These are phyloP conservation scores for Strongylocentrotus purpuratus DNA, from an alignment of 35 echinoderm and acorn worm species.

Conservation along the genomic window DNA sequence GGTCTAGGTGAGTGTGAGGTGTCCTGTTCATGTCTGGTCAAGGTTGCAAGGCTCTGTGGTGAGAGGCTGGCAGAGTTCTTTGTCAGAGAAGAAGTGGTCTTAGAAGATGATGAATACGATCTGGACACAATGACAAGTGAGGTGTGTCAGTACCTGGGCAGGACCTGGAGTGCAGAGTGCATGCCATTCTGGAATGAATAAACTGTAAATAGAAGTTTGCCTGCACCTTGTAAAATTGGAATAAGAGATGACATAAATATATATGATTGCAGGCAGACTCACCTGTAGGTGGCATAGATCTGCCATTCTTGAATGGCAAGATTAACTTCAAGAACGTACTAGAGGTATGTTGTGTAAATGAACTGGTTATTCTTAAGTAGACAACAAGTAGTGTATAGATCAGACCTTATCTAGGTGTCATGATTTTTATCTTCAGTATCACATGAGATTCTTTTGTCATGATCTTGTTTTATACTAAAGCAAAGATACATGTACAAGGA, in stretches of 20 bases:
- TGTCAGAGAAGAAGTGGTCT: slow-evolving; percentile 70
- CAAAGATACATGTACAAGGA: not conserved
- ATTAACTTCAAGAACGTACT: not conserved
- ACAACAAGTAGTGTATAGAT: not conserved
- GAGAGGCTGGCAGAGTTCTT: slow-evolving; percentile 66
- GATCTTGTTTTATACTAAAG: not conserved
- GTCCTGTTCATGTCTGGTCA: slow-evolving; percentile 62
- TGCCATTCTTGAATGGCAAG: not conserved
- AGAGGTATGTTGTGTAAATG: not conserved
- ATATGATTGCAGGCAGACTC: not conserved
- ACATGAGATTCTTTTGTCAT: not conserved
- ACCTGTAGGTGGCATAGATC: not conserved
- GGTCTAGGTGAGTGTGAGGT: slow-evolving; percentile 85
- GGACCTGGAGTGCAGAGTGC: slow-evolving; percentile 67
- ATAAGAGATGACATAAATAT: not conserved
- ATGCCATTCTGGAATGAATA: slow-evolving; percentile 79
- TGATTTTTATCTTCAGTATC: not conserved
- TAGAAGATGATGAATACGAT: slow-evolving; percentile 69
- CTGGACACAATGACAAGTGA: slow-evolving; percentile 52
- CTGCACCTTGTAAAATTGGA: not conserved
- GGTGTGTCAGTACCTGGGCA: slow-evolving; percentile 67
- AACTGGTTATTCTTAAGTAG: not conserved
- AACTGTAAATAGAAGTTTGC: not conserved
- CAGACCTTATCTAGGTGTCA: not conserved
- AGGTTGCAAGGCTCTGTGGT: slow-evolving; percentile 71